Percentiles rank a stretch among this genome's conserved stretches.
Evolutionary conservation across 2,888 invertebrate species (phyloP).

Genomic region (Plagiodera versicolora): DNA sequence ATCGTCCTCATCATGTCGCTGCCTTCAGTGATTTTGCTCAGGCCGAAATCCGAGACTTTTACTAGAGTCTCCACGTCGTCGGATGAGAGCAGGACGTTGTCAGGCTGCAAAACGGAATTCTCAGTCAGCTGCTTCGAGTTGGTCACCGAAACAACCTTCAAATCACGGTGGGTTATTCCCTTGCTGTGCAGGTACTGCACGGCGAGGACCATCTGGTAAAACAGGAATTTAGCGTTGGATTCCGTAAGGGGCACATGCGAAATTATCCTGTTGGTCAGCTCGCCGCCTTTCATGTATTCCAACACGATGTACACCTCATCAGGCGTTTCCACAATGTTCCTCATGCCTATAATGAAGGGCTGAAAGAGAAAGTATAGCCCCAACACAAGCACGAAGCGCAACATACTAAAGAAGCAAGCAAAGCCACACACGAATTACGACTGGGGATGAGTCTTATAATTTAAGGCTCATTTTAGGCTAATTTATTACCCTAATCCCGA

Average conservation of each 20-base stretch:
- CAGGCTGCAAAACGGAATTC: conserved; percentile 59
- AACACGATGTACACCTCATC: conserved; percentile 80
- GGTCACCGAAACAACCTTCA: conserved; percentile 60
- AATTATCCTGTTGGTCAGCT: conserved; percentile 75
- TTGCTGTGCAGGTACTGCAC: conserved; percentile 81
- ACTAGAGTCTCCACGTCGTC: conserved; percentile 66
- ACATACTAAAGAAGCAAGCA: too few relatives aligned
- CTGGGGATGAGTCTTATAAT: too few relatives aligned
- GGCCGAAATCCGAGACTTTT: conserved; percentile 87
- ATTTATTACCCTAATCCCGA: too few relatives aligned
- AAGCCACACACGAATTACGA: too few relatives aligned
- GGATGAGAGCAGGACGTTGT: conserved; percentile 70
- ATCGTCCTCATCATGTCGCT: conserved; percentile 81
- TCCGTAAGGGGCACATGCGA: conserved; percentile 64
- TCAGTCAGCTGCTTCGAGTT: too few relatives aligned
- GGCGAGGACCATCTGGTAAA: conserved; percentile 84
- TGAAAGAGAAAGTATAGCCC: conserved; percentile 49
- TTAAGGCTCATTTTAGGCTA: too few relatives aligned
- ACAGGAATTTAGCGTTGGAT: conserved; percentile 70
- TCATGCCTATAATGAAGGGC: conserved; percentile 82
- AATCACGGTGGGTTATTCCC: conserved; percentile 75
- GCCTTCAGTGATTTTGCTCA: conserved; percentile 82
- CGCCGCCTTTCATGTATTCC: conserved; percentile 88
- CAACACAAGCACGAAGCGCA: not conserved
- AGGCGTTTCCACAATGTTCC: conserved; percentile 76